Evolutionary conservation across 2,797 vertebrate genomes (phyloP).

Genomic region (Gallirallus australis): DNA sequence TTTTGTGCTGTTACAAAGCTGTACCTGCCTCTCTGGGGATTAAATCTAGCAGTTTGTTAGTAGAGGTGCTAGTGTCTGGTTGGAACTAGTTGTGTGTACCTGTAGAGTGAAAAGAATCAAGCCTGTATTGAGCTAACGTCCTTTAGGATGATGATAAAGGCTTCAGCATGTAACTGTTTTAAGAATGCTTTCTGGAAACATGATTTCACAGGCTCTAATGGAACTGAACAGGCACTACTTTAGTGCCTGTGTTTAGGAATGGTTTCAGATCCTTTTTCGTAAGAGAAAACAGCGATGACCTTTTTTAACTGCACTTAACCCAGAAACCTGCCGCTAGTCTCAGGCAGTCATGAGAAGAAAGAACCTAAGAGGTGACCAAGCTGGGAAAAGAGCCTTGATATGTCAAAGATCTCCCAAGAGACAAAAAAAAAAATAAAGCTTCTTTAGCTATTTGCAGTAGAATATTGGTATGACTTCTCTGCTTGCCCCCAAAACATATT

Average conservation of each 20-base stretch:
- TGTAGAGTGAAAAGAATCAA: not conserved
- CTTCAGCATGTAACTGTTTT: not conserved
- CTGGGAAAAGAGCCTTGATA: not conserved
- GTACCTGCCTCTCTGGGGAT: not conserved
- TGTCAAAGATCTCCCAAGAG: not conserved
- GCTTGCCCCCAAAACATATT: not conserved
- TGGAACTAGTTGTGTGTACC: not conserved
- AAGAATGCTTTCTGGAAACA: not conserved
- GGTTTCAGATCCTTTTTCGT: not conserved
- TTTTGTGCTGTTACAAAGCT: not conserved
- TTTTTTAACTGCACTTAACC: not conserved
- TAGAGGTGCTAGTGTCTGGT: not conserved
- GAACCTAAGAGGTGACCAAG: not conserved
- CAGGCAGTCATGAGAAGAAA: not conserved
- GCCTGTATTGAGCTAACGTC: not conserved
- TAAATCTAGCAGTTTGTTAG: not conserved
- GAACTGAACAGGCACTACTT: not conserved
- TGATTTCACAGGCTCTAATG: not conserved
- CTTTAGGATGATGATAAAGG: not conserved
- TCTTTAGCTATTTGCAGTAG: not conserved
- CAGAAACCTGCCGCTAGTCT: not conserved
- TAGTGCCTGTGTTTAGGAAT: not conserved
- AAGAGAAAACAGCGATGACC: not conserved
- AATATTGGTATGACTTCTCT: not conserved
- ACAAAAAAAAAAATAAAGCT: not conserved